These are phyloP conservation scores for Puffinus mauretanicus DNA, from an alignment of 2,113 vertebrate genomes.

Conservation along the genomic window DNA sequence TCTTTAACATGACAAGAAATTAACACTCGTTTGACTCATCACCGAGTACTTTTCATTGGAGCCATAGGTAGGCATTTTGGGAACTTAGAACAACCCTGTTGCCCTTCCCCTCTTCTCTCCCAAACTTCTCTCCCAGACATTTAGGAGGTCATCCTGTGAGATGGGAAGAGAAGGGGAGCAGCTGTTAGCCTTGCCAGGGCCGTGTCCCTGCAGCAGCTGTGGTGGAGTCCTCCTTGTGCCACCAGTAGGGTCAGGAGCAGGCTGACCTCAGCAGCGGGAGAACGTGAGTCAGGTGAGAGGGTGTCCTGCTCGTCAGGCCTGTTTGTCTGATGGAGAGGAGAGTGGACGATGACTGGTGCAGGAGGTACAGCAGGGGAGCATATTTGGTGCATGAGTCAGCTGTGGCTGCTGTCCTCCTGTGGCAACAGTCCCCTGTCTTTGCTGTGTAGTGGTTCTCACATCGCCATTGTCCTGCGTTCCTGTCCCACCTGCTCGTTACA, in stretches of 20 bases:
- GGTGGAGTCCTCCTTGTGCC: background rate
- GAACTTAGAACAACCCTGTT: background rate
- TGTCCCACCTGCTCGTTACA: background rate
- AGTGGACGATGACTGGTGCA: background rate
- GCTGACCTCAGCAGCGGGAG: background rate
- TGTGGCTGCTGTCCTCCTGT: background rate
- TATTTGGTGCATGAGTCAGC: background rate
- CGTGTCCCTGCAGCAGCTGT: background rate
- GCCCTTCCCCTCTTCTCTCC: background rate
- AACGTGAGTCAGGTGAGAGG: background rate
- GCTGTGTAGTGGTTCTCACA: background rate
- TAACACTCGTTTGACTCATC: background rate
- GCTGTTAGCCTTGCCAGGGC: conserved; percentile 15
- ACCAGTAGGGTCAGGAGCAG: background rate
- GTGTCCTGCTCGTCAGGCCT: background rate
- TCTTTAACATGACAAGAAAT: background rate
- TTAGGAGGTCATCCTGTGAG: background rate
- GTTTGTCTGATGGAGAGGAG: background rate
- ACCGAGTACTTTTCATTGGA: background rate
- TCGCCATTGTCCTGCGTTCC: background rate
- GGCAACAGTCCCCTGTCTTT: background rate
- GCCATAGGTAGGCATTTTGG: background rate
- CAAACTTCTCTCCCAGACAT: background rate
- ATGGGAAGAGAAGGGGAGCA: background rate
- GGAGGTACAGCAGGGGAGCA: background rate